Conservation (phyloP, 2,888 invertebrate species). For the Drosophila pegasa region DNA sequence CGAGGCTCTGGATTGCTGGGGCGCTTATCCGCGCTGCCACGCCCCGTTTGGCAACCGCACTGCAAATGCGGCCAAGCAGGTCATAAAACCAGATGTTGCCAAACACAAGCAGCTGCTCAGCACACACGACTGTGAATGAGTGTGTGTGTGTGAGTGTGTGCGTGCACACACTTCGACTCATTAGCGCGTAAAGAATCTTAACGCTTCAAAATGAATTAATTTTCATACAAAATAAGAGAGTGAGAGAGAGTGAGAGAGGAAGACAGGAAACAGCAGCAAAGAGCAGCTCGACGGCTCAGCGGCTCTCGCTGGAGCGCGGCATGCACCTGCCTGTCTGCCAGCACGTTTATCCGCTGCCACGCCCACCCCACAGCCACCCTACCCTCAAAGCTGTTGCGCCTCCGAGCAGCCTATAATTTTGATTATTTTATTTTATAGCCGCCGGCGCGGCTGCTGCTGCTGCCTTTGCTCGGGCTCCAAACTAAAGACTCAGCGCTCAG, state of each 20-base stretch:
- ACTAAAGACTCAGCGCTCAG: slow-evolving; percentile 44
- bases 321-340: slow-evolving; percentile 60
- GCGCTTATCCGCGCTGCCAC: slow-evolving; percentile 26
- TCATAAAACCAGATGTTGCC: slow-evolving; percentile 55
- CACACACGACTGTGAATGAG: not conserved
- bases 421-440: slow-evolving; percentile 51
- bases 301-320: slow-evolving; percentile 48
- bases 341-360: slow-evolving; percentile 5
- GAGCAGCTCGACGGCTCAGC: slow-evolving; percentile 7
- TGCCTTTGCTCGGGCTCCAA: slow-evolving; percentile 35
- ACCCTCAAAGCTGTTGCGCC: slow-evolving; percentile 11
- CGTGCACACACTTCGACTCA: slow-evolving; percentile 68
- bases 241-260: not conserved
- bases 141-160: slow-evolving; percentile 8
- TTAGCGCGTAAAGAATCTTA: slow-evolving; percentile 69
- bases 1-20: slow-evolving; percentile 12
- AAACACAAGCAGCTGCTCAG: slow-evolving; percentile 20
- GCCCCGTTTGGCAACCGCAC: slow-evolving; percentile 37
- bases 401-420: slow-evolving; percentile 50
- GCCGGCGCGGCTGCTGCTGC: slow-evolving; percentile 7
- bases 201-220: slow-evolving; percentile 79
- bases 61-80: slow-evolving; percentile 24
- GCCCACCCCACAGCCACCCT: not conserved
- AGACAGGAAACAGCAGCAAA: slow-evolving; percentile 34
- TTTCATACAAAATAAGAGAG: slow-evolving; percentile 69